Base-by-base conservation (phyloP, 1,140 invertebrate species). In the Pteromalus puparum region DNA sequence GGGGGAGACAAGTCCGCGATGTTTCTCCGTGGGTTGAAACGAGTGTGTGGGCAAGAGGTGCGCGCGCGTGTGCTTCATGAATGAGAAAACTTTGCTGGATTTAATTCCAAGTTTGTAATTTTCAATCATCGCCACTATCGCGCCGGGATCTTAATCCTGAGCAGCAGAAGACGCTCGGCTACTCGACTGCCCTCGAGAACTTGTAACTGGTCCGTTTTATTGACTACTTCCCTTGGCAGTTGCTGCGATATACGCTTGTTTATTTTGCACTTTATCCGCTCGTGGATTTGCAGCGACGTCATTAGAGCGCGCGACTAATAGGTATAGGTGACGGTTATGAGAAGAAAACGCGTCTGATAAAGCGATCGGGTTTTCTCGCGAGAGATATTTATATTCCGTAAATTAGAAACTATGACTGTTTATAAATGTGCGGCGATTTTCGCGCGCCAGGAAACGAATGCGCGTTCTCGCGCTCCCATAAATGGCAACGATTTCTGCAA, bases 401-500 rank as follows among this genome's bases (percentile, higher is more conserved):
- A 34, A 73, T 34, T 73, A 7, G 70, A 73, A 73, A 73, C 5
- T 34, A 34, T 2, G 13, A 34, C 21, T 73, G 18, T 73, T 73
- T 2, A 13, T 73, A 12, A 12, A 0, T 15, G 70, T 28, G 26
- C 48, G 13, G 4, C 48, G 48, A 18, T 61, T 9, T 61, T 61
- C 18, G 18, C 53, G 18, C 53, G 18, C 53, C 5, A 61, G 53
- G 6, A 61, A 61, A 61, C 53, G 3, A 61, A 61, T 61, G 53
- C 18, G 4, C 18, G 4, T 61, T 61, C 18, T 61, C 53, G 18
- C 53, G 18, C 18, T n/a, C 18, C 53, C 18, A 61, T 61, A 61
- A 61, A 61, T 18, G 53, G 21, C 28, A 30, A 18, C 18, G 38
- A 79, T 79, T 68, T 34, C 77, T 30, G 61, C n/a, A 70, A 80